phyloP scores from a whole-genome alignment of 2,888 invertebrate species.

The Tromatobia lineatoria region DNA sequence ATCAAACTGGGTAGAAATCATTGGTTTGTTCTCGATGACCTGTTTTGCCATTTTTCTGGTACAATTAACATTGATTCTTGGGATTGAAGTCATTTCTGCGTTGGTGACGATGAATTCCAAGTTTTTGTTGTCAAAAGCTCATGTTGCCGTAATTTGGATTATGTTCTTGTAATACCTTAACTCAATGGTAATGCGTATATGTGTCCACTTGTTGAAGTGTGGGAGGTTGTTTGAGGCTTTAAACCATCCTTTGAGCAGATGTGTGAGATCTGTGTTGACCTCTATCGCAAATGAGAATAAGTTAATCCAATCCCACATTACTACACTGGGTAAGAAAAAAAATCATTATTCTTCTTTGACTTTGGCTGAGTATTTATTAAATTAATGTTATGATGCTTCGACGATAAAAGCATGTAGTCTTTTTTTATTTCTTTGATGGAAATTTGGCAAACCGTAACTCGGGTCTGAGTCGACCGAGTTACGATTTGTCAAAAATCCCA shows the following conservation, averaged over 20 bases:
- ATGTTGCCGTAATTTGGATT: background rate
- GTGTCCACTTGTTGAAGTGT: background rate
- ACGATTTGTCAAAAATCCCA: too few species aligned
- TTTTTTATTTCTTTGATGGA: too few species aligned
- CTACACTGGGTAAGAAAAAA: too few species aligned
- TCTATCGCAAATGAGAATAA: too few species aligned
- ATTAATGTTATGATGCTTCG: too few species aligned
- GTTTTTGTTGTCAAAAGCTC: background rate
- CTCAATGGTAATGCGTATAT: background rate
- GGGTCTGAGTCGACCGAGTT: too few species aligned
- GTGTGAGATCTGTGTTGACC: too few species aligned
- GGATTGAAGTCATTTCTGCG: background rate
- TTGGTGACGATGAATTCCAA: background rate
- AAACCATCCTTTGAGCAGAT: background rate
- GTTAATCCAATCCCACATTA: background rate
- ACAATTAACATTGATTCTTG: background rate
- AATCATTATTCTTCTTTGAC: too few species aligned
- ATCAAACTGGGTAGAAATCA: background rate
- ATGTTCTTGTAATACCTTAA: background rate
- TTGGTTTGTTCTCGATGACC: background rate
- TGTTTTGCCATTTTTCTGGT: constrained; percentile 13
- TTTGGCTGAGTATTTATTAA: too few species aligned
- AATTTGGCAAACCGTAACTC: too few species aligned
- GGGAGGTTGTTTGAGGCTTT: background rate
- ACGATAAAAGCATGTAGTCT: too few species aligned